Base-by-base conservation (phyloP, 2,797 vertebrate species). In the Acipenser ruthenus region DNA sequence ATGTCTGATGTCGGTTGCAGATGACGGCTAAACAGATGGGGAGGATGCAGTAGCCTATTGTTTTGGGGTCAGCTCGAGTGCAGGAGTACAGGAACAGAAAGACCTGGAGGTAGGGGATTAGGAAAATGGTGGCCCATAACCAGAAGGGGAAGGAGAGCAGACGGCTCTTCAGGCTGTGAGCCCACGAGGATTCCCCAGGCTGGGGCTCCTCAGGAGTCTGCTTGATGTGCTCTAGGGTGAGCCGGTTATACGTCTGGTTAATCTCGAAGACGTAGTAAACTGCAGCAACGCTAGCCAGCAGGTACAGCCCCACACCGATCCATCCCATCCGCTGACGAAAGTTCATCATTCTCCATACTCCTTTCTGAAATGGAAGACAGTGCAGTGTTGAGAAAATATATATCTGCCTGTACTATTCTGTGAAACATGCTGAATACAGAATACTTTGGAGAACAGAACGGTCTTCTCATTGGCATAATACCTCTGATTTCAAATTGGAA, bases 301-400 rank as follows among this genome's bases (percentile, higher is more conserved):
- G 81, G 82, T 93, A 98, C 66, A 94, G 69, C 71, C 88, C 88
- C 83, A 98, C 90, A 62, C 92, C 93, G 74, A 97, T 87, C 96
- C 95, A 98, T 70, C 94, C 94, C 93, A 97, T 94, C 90, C 95
- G 85, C 91, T 97, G 95, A 67, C 95, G 95, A 90, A 98, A 98
- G 88, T 96, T 98, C 96, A 98, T 98, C 94, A 96, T 98, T 93
- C 95, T 97, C 96, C 96, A 98, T 98, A 87, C 93, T 96, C 91
- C 71, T 74, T 69, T 71, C 82, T 80, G 64, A 58, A 75, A 72
- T 10, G 49, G n/a, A 67, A 60, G 53, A 2, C 67, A 65, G n/a
- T 49, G 11, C 49, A 51, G 49, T 64, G 10, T 6, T 61, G 1
- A 75, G 1, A 6, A 61, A 9, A 60, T 2, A 11, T 10, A 70